Conservation (phyloP, 1,140 invertebrate genomes). For the Pissodes strobi region DNA sequence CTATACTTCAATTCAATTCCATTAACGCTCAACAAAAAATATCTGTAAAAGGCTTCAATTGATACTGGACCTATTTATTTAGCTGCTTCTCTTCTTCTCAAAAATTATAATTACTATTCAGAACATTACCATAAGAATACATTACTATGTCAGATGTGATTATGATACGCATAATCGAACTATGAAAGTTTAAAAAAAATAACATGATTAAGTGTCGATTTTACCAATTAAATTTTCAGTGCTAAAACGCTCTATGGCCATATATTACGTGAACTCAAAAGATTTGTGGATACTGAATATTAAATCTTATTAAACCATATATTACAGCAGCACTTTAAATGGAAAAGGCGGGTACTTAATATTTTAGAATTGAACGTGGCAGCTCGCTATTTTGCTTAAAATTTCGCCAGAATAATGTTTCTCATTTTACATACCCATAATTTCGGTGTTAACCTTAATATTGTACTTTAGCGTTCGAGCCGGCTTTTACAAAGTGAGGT, state of each 20-base stretch:
- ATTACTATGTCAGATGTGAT: too few relatives aligned
- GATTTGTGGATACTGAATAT: slow-evolving; percentile 25
- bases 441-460: too few relatives aligned
- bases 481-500: too few relatives aligned
- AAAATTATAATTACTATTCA: too few relatives aligned
- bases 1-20: too few relatives aligned
- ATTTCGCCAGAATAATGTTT: background rate
- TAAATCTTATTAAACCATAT: slow-evolving; percentile 4
- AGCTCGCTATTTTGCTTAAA: background rate
- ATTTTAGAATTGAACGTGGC: background rate
- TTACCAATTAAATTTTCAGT: slow-evolving; percentile 17
- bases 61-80: too few relatives aligned
- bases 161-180: too few relatives aligned
- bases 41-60: too few relatives aligned
- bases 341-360: background rate
- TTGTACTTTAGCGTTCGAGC: too few relatives aligned
- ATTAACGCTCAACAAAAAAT: too few relatives aligned
- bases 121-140: too few relatives aligned
- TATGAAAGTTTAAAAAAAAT: slow-evolving; percentile 18
- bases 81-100: too few relatives aligned
- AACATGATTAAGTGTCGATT: slow-evolving; percentile 20
- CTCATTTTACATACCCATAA: background rate
- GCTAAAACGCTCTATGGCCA: background rate
- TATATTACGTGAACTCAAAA: slow-evolving; percentile 1
- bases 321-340: slow-evolving; percentile 2